phyloP scores from a whole-genome alignment of 2,797 vertebrate genomes.

The Lutjanus argentimaculatus region DNA sequence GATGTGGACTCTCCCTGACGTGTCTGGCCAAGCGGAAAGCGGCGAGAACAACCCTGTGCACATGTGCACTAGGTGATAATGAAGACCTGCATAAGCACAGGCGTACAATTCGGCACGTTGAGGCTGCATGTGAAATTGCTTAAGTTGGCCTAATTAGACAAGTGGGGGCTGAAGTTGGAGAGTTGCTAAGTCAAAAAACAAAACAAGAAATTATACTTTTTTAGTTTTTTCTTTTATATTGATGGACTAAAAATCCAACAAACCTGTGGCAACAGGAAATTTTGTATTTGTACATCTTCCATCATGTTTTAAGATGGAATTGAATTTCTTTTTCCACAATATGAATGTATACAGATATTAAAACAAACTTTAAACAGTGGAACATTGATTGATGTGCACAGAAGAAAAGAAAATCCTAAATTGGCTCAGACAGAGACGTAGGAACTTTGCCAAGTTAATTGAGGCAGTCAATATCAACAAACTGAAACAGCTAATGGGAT shows the following conservation, averaged over 20 bases:
- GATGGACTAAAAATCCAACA: not conserved
- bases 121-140: conserved; percentile 18
- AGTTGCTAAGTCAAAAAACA: not conserved
- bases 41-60: conserved; percentile 27
- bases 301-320: conserved; percentile 8
- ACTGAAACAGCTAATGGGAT: conserved; percentile 57
- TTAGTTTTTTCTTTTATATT: not conserved
- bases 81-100: conserved; percentile 47
- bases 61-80: conserved; percentile 63
- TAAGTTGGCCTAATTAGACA: conserved; percentile 43
- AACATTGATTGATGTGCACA: conserved; percentile 44
- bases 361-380: conserved; percentile 22
- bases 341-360: conserved; percentile 11
- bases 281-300: not conserved
- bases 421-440: conserved; percentile 36
- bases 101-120: not conserved
- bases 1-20: conserved; percentile 77
- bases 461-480: conserved; percentile 59
- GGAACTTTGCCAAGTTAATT: conserved; percentile 55
- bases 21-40: conserved; percentile 69
- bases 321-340: conserved; percentile 5
- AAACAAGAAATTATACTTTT: conserved; percentile 7
- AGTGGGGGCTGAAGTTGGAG: conserved; percentile 11
- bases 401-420: conserved; percentile 30
- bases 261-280: not conserved